Evolutionary conservation across 1,140 invertebrate genomes (phyloP).

Genomic region (Drosophila subpulchrella): DNA sequence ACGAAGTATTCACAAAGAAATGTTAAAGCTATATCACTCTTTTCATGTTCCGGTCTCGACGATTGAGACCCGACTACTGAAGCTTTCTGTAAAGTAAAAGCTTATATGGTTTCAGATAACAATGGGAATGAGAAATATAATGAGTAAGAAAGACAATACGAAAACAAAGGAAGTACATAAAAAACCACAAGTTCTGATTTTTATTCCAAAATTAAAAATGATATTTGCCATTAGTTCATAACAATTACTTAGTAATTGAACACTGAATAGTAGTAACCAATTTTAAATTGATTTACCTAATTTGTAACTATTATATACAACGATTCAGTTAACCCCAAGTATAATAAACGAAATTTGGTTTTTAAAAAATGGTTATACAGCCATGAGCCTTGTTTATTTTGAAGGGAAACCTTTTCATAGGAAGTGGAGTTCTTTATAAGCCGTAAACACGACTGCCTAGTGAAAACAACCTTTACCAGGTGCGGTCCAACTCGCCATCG

Average conservation of each 20-base stretch:
- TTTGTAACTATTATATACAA: too few species aligned
- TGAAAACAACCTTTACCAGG: conserved; percentile 31
- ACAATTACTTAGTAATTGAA: too few species aligned
- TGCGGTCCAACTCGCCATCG: conserved; percentile 39
- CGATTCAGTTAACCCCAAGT: too few species aligned
- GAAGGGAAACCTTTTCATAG: not conserved
- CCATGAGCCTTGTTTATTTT: not conserved
- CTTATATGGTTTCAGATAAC: not conserved
- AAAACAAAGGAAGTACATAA: not conserved
- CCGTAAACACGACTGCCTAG: too few species aligned
- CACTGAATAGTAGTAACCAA: too few species aligned
- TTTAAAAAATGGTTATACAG: not conserved
- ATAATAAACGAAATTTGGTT: too few species aligned
- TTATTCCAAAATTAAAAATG: too few species aligned
- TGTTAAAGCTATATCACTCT: not conserved
- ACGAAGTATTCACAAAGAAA: conserved; percentile 11
- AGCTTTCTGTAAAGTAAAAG: not conserved
- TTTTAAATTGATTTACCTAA: too few species aligned
- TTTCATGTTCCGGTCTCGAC: conserved; percentile 11
- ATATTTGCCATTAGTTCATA: too few species aligned
- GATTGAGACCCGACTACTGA: conserved; percentile 12
- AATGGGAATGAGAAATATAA: not conserved
- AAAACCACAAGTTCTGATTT: too few species aligned
- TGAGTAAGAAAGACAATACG: not conserved
- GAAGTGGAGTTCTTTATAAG: too few species aligned